Base-by-base conservation (phyloP, 2,888 invertebrate species). In the Timema cristinae region DNA sequence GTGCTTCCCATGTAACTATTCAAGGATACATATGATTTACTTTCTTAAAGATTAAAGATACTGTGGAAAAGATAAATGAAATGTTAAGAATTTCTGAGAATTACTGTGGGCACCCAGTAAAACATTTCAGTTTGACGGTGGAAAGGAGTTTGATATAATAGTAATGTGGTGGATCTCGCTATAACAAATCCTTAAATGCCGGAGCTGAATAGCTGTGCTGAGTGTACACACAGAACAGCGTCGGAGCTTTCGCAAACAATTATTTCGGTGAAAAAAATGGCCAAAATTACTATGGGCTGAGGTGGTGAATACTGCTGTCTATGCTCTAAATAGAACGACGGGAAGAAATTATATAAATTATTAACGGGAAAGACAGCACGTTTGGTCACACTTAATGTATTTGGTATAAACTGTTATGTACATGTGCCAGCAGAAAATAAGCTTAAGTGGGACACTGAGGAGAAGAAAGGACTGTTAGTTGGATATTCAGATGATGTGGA, bases 1-100 rank as follows among this genome's bases (percentile, higher is more conserved):
- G 7, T 73, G 72, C n/a, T 79, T 79, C 56, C 78, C 77, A 52
- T 76, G 79, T 71, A 77, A 79, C 70, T 78, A 75, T 59, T 73
- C 77, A 7, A 76, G 76, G 67, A 78, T 75, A 71, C 73, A 78
- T 9, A 54, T 73, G n/a, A 77, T 79, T 13, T 78, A 75, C 68
- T 78, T 78, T 70, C 61, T 79, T 13, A 77, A 77, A 73, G n/a
- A n/a, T n/a, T 73, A 77, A 49, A 16, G 68, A 68, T 6, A 68
- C 68, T 2, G 10, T 9, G 10, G 50, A n/a, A 51, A 68, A 66
- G 4, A 32, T 32, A 32, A 32, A 1, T 32, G 32, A 32, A 32
- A 32, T 32, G 32, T 32, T 32, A 32, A 66, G 4, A 10, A 32
- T 11, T 47, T 15, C 15, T 32, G 16, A 11, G 48, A 32, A 66